Conservation (phyloP, 2,888 invertebrate genomes). For the Venustoraphidia nigricollis region DNA sequence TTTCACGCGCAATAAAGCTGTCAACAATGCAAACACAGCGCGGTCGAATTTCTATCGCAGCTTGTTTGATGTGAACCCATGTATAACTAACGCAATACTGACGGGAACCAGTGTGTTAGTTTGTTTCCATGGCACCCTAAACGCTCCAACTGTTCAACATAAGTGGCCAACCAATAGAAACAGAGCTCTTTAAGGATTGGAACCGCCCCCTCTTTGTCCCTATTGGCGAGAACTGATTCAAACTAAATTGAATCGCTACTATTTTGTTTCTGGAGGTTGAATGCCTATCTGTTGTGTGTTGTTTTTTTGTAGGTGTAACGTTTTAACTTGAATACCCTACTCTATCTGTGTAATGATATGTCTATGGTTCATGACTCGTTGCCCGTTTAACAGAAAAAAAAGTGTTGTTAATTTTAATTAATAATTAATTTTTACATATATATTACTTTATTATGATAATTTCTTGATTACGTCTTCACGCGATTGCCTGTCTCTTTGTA, state of each 20-base stretch:
- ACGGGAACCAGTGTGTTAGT: neutral
- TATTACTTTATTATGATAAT: too few relatives aligned
- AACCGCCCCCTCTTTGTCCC: slow-evolving; percentile 25
- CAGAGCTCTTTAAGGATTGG: slow-evolving; percentile 21
- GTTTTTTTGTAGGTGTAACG: slow-evolving; percentile 17
- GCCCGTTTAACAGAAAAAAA: too few relatives aligned
- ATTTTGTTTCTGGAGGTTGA: slow-evolving; percentile 2
- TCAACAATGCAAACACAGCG: too few relatives aligned
- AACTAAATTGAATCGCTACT: slow-evolving; percentile 25
- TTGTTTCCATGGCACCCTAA: slow-evolving; percentile 28
- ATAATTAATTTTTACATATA: too few relatives aligned
- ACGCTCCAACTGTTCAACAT: slow-evolving; percentile 16
- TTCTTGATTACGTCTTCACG: too few relatives aligned
- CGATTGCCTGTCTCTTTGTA: too few relatives aligned
- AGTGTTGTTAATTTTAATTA: too few relatives aligned
- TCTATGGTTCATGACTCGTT: too few relatives aligned
- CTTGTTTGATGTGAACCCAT: too few relatives aligned
- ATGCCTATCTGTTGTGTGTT: slow-evolving; percentile 28
- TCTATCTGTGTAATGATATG: too few relatives aligned
- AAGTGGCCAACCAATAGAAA: slow-evolving; percentile 23
- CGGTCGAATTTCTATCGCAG: too few relatives aligned
- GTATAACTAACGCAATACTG: neutral
- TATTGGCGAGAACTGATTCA: slow-evolving; percentile 32
- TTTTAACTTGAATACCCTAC: neutral
- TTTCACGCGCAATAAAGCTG: too few relatives aligned